A percentile compares a stretch with the other conserved stretches of the same genome.
Evolutionary conservation across 2,113 vertebrate genomes (phyloP).

Genomic region (Apteryx mantelli): DNA sequence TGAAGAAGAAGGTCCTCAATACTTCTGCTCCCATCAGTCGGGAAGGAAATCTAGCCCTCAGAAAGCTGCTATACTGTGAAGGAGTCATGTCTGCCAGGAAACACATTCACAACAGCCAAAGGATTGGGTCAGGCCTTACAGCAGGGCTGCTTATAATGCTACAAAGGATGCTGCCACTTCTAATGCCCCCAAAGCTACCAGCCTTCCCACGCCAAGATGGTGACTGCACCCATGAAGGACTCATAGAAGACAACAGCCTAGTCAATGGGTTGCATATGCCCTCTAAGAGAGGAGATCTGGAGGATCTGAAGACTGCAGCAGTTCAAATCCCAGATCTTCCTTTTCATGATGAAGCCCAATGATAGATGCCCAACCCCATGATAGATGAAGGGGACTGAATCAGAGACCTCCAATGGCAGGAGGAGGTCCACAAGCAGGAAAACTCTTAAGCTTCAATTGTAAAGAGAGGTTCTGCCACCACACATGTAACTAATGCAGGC

Average conservation of each 20-base stretch:
- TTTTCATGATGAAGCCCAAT: neutral
- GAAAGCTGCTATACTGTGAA: neutral
- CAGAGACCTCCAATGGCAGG: neutral
- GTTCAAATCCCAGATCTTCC: neutral
- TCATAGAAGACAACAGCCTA: neutral
- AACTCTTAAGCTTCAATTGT: neutral
- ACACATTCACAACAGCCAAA: neutral
- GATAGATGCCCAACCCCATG: neutral
- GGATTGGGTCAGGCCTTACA: fast-evolving
- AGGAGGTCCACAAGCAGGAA: neutral
- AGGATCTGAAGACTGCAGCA: neutral
- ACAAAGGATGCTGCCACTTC: neutral
- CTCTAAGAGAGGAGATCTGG: neutral
- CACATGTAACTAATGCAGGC: neutral
- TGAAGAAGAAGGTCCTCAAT: neutral
- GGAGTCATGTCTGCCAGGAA: neutral
- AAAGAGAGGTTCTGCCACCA: neutral
- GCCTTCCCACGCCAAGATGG: neutral
- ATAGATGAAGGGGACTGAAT: neutral
- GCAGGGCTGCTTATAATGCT: neutral
- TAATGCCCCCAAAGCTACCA: neutral
- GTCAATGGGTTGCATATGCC: neutral
- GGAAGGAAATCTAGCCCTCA: neutral
- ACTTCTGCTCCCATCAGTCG: neutral
- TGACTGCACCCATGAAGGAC: neutral